Evolutionary conservation across 2,113 vertebrate genomes (phyloP).

Genomic region (Cinclus cinclus): DNA sequence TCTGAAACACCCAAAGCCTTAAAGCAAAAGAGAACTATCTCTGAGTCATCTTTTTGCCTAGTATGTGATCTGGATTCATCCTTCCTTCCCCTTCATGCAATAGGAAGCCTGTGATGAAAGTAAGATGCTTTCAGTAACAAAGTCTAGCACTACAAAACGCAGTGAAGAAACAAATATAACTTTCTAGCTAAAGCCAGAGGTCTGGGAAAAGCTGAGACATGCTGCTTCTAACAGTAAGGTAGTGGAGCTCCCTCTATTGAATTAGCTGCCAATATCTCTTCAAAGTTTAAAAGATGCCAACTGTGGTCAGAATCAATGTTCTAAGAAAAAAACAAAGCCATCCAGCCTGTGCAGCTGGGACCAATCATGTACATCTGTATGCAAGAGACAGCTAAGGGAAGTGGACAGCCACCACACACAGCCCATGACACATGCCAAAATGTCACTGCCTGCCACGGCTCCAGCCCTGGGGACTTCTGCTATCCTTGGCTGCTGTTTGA

Average conservation of each 20-base stretch:
- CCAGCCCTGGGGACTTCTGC: not conserved
- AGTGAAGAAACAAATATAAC: not conserved
- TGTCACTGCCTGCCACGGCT: not conserved
- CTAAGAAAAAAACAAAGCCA: not conserved
- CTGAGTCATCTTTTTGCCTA: not conserved
- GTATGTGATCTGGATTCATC: not conserved
- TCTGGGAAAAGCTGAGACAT: not conserved
- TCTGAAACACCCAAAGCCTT: not conserved
- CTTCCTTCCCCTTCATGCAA: slow-evolving; percentile 11
- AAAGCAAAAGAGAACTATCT: not conserved
- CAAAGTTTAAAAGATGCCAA: slow-evolving; percentile 10
- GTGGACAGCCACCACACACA: not conserved
- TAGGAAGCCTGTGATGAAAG: not conserved
- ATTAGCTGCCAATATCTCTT: slow-evolving; percentile 28
- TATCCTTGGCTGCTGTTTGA: not conserved
- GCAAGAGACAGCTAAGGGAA: not conserved
- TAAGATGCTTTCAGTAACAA: not conserved
- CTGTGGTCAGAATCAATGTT: not conserved
- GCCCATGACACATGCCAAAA: not conserved
- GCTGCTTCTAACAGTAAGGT: slow-evolving; percentile 20
- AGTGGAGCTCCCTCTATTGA: slow-evolving; percentile 71
- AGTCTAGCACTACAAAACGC: not conserved
- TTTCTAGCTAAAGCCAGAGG: slow-evolving; percentile 17
- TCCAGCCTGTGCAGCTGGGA: not conserved
- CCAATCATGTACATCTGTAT: not conserved